Percentiles rank a stretch among this genome's conserved stretches.
Conservation (phyloP, 1,140 invertebrate genomes). For the Magallana ariakensis region DNA sequence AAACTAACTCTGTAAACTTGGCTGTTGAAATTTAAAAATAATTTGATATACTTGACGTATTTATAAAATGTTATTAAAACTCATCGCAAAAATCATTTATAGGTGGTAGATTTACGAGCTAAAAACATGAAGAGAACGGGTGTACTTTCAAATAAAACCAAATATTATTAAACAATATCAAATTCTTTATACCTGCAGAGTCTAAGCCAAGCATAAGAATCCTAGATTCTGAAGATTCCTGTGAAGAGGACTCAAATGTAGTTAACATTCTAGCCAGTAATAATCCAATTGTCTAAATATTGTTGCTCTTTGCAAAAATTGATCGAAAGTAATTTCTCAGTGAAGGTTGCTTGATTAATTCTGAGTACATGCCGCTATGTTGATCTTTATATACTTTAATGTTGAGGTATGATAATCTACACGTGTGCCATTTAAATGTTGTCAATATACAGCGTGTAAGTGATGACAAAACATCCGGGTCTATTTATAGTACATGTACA, state of each 20-base stretch:
- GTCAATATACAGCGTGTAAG: background rate
- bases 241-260: conserved; percentile 55
- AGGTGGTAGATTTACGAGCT: too few species aligned
- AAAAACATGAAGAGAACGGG: too few species aligned
- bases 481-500: background rate
- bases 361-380: background rate
- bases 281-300: background rate
- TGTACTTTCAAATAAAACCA: too few species aligned
- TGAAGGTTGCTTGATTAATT: background rate
- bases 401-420: background rate
- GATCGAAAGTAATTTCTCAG: background rate
- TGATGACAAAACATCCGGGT: background rate
- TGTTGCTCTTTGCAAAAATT: background rate
- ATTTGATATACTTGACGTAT: too few species aligned
- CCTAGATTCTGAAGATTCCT: conserved; percentile 59
- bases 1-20: background rate
- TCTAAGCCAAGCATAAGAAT: conserved; percentile 77
- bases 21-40: too few species aligned
- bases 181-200: conserved; percentile 70
- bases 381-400: background rate
- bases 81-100: too few species aligned
- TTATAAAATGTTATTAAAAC: too few species aligned
- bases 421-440: background rate
- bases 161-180: too few species aligned
- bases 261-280: background rate